Percentiles rank a stretch among this genome's conserved stretches.
These are phyloP conservation scores for Zoroaster sp. DNA, from an alignment of 53 echinoderm and acorn worm genomes.

Conservation along the genomic window DNA sequence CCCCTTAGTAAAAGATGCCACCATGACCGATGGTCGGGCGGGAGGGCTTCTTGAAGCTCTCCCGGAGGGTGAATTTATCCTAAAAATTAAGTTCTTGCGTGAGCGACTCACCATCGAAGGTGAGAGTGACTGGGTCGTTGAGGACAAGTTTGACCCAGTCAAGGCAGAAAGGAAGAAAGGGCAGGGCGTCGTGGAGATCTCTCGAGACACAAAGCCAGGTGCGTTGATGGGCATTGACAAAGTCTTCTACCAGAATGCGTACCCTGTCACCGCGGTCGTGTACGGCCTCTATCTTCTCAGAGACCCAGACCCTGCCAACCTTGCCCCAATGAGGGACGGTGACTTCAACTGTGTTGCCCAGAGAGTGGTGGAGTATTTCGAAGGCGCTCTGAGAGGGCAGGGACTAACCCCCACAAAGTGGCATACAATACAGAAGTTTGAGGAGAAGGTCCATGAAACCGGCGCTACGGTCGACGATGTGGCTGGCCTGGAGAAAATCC, in stretches of 20 bases:
- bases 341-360: slow-evolving; percentile 11
- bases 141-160: background rate
- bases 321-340: background rate
- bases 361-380: background rate
- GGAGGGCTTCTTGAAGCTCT: background rate
- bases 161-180: background rate
- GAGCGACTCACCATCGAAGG: no score
- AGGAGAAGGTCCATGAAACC: background rate
- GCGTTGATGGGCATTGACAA: background rate
- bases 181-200: background rate
- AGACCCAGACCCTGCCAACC: background rate
- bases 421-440: background rate
- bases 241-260: background rate
- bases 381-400: background rate
- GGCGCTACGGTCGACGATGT: background rate
- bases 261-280: slow-evolving; percentile 16
- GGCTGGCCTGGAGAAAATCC: background rate
- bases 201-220: background rate
- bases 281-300: background rate
- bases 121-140: background rate
- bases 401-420: background rate
- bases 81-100: background rate
- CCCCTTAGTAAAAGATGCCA: no score
- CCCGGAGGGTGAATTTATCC: background rate
- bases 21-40: background rate